Evolutionary conservation across 2,113 vertebrate genomes (phyloP).

Genomic region (Axis porcinus): DNA sequence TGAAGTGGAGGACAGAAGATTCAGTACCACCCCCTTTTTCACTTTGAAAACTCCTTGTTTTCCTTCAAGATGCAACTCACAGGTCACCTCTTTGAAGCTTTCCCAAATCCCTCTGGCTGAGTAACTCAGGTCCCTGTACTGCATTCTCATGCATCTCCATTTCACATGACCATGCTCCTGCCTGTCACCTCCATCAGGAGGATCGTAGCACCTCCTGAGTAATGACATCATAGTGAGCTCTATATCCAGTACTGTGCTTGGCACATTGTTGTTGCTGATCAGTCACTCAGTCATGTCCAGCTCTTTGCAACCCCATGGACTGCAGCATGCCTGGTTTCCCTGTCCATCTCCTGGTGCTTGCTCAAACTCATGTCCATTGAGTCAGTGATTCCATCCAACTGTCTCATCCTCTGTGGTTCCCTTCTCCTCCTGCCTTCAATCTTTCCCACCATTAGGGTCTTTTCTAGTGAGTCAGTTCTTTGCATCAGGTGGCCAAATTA

Average conservation of each 20-base stretch:
- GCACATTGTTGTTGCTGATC: background rate
- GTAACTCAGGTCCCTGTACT: background rate
- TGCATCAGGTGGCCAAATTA: background rate
- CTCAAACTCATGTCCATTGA: background rate
- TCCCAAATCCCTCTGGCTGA: too few species aligned
- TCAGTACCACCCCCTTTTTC: background rate
- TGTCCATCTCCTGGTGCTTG: background rate
- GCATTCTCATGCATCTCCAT: fast-evolving
- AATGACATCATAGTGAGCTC: background rate
- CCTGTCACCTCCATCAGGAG: background rate
- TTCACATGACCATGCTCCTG: background rate
- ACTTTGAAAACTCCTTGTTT: background rate
- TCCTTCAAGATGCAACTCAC: background rate
- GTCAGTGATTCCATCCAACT: background rate
- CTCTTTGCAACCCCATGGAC: background rate
- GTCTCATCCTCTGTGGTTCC: background rate
- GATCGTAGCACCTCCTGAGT: background rate
- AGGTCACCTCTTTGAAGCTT: background rate
- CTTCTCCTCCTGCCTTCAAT: background rate
- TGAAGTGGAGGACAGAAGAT: background rate
- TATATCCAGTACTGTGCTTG: background rate
- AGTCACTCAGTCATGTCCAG: background rate
- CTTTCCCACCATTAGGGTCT: background rate
- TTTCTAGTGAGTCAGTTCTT: background rate
- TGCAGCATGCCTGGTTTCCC: background rate